Conservation (phyloP, 2,113 vertebrate species). For the Brachirus orientalis region DNA sequence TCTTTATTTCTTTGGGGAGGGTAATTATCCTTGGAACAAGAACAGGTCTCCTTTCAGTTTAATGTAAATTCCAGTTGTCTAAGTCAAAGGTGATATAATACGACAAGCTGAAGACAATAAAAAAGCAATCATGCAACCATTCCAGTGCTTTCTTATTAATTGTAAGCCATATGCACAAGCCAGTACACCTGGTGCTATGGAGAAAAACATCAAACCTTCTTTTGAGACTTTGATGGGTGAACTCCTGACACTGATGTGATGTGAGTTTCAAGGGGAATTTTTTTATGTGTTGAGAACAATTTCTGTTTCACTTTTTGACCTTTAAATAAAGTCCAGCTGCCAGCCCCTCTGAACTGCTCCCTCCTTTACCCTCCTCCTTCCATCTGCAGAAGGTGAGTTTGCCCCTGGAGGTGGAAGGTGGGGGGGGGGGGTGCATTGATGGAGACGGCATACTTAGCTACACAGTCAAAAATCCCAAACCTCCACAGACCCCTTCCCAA, state of each 20-base stretch:
- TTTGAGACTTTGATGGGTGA: conserved; percentile 40
- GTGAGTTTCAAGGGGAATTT: conserved; percentile 75
- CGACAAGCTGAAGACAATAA: conserved; percentile 19
- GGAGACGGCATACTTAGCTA: conserved; percentile 28
- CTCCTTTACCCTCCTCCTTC: conserved; percentile 36
- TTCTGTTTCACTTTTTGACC: conserved; percentile 75
- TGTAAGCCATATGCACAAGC: conserved; percentile 33
- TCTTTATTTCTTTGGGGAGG: conserved; percentile 47
- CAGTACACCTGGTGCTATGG: conserved; percentile 4
- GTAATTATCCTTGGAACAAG: conserved; percentile 32
- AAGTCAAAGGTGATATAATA: conserved; percentile 23
- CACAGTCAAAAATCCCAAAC: conserved; percentile 40
- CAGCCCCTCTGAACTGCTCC: conserved; percentile 68
- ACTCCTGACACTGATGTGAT: conserved; percentile 70
- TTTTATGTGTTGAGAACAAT: conserved; percentile 69
- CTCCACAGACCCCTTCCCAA: conserved; percentile 10
- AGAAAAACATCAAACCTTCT: conserved; percentile 26
- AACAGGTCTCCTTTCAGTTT: conserved; percentile 19
- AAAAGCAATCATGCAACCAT: conserved; percentile 31
- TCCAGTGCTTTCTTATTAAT: conserved; percentile 27
- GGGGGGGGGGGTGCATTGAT: conserved; percentile 39
- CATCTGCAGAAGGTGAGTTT: conserved; percentile 66
- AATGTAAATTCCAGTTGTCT: conserved; percentile 41
- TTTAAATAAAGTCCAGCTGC: conserved; percentile 79
- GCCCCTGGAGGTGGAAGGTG: conserved; percentile 48